Base-by-base conservation (phyloP, 2,888 invertebrate species). In the Cepaea hortensis region DNA sequence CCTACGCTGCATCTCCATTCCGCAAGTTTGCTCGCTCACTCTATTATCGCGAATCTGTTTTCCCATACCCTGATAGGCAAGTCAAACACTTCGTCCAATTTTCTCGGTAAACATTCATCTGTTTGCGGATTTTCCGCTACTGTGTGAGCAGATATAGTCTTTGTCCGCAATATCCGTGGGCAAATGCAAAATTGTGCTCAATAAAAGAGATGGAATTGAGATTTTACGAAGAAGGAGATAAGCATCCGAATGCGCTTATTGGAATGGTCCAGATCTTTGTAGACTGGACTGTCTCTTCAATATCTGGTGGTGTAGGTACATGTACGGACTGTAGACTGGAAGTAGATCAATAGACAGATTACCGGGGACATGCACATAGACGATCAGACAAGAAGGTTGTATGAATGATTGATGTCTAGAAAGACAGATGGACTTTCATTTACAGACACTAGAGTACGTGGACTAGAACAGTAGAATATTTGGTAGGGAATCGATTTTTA, bases 61-160 rank as follows among this genome's bases (percentile, higher is more conserved):
- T 46, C 79, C 35, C 79, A 15, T 61, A n/a, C 62, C 62, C 62
- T 35, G 79, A 62, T 79, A 79, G 79, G 46, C 79, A 79, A 79
- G 46, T 18, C 79, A 79, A 79, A 79, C 79, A 79, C 35, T 79
- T 62, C 79, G 7, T 79, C 79, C 79, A 79, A 79, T 79, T 79
- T 79, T 62, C 79, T 62, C 18, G 62, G 79, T 62, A 79, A 79
- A 79, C 79, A 79, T 79, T 79, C 79, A 79, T 79, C 46, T 35
- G 79, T 55, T 62, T 6, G 35, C 13, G 79, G 79, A 79, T 62
- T 62, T 79, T 18, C 62, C 46, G 23, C 11, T 35, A 62, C 79
- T 35, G 61, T 35, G 62, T 61, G 62, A 79, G 79, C 62, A 61
- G 79, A 62, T 79, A 79, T 79, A 62, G 62, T 15, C 79, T 79